Conservation (phyloP, 2,797 vertebrate genomes). For the Fistularia commersonii region DNA sequence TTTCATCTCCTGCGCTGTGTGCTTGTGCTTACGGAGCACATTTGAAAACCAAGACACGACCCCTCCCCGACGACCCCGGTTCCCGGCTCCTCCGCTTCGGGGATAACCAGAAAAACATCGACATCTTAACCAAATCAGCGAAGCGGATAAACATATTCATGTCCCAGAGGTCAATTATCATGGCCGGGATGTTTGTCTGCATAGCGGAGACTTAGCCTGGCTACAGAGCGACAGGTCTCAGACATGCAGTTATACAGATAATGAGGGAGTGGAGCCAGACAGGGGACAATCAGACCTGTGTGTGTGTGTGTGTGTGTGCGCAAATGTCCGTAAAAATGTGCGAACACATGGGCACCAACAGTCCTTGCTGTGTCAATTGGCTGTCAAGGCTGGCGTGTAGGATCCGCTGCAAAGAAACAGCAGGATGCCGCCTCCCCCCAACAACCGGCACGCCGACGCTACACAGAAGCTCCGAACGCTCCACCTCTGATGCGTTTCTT, state of each 20-base stretch:
- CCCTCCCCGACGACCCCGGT: background rate
- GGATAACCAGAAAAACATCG: slow-evolving; percentile 17
- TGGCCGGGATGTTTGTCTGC: slow-evolving; percentile 50
- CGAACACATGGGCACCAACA: slow-evolving; percentile 5
- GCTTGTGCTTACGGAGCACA: background rate
- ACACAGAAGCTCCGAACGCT: no score
- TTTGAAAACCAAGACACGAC: slow-evolving; percentile 1
- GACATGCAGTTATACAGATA: slow-evolving; percentile 66
- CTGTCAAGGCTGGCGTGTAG: slow-evolving; percentile 21
- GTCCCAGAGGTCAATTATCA: slow-evolving; percentile 40
- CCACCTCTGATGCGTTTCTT: no score
- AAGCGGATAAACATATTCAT: slow-evolving; percentile 18
- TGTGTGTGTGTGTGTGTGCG: slow-evolving; percentile 24
- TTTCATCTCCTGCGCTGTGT: no score
- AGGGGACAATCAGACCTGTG: slow-evolving; percentile 60
- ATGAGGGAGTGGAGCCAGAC: slow-evolving; percentile 65
- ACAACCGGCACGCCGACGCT: no score
- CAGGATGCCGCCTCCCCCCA: background rate
- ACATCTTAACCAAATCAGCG: slow-evolving; percentile 30
- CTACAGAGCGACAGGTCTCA: slow-evolving; percentile 54
- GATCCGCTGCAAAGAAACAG: slow-evolving; percentile 10
- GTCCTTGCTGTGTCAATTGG: slow-evolving; percentile 23
- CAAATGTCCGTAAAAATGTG: background rate
- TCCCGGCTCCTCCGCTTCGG: slow-evolving; percentile 18
- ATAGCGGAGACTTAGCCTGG: slow-evolving; percentile 34